Base-by-base conservation (phyloP, 2,888 invertebrate genomes). In the Drosophila subsilvestris region DNA sequence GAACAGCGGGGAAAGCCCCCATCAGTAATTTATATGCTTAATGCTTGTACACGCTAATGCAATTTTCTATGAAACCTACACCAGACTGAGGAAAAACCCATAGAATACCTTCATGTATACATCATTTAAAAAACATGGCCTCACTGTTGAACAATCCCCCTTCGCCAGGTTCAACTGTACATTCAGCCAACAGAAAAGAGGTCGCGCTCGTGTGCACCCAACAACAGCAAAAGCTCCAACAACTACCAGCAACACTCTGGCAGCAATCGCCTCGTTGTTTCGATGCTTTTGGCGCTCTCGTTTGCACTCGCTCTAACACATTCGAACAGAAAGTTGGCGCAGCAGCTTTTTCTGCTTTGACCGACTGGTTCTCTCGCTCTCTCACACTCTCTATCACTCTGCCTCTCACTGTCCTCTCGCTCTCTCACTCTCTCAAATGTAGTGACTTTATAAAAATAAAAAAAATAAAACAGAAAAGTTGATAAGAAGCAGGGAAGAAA, bases 141-240 rank as follows among this genome's bases (percentile, higher is more conserved):
- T n/a, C 42, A 22, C 14, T 48, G 10, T 44, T 29, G 3, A 20
- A 48, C 17, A 17, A 71, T 72, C 29, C 53, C 37, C 47, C 56
- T 65, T 86, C 86, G 70, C 12, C 70, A 76, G 68, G 62, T 79
- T 67, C 59, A 72, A 86, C 88, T 88, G 88, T 82, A 82, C 88
- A 76, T 71, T 69, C 29, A 59, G 53, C 49, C 49, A 66, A 45
- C 68, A 70, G 71, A 83, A 82, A 84, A 84, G 84, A 84, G 84
- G 84, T 84, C 84, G 83, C 80, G 86, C 88, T 83, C 86, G 88
- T 83, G 86, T 83, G 88, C 86, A 88, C 83, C 86, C 88, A 82
- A 74, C 86, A 65, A 75, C 81, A 80, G 59, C 47, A 60, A 65
- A 72, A 73, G 68, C 62, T 63, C 86, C 82, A 88, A 79, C 86